Base-by-base conservation (phyloP, 2,888 invertebrate species). In the Amblyjoppa fuscipennis region DNA sequence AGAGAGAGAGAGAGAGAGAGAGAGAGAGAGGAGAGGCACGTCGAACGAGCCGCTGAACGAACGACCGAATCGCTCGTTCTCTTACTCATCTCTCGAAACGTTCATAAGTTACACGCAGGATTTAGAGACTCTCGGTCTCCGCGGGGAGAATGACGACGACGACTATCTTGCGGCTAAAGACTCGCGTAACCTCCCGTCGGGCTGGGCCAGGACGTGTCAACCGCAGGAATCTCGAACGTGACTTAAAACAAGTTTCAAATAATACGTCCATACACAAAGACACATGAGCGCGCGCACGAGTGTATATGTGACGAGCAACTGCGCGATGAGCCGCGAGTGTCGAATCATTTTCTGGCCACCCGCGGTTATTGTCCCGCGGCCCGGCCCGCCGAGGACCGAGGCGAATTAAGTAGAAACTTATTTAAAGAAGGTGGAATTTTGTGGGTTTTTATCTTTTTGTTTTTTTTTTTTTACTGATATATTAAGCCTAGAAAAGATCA, bases 111-210 rank as follows among this genome's bases (percentile, higher is more conserved):
- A 61, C 45, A 74, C 71, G 64, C 77, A 45, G 20, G 66, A 75
- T 79, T 34, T 74, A 66, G 64, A 49, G 38, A 68, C 79, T 51
- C 73, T 64, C 20, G 28, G 68, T 83, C 74, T 41, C 75, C 59
- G 70, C 70, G 80, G 66, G 61, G 49, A 20, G 59, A 56, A 75
- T 64, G 75, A 75, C 31, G 68, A 69, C 34, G 51, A 49, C 59
- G 51, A 69, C 38, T 56, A 59, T 77, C 77, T 71, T 9, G 64
- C 49, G 20, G 56, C 38, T 38, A 73, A n/a, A 73, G 76, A 61
- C 71, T 81, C 80, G 78, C 78, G 85, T 82, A 85, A 83, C 77
- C 85, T 85, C 85, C 85, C 85, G 85, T 69, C 76, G 83, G 79
- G 85, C 76, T 73, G 68, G 80, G 82, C 83, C 85, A 56, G 83